A percentile compares a stretch with the other conserved stretches of the same genome.
Conservation (phyloP, 1,140 invertebrate species). For the Bombus difficillimus region DNA sequence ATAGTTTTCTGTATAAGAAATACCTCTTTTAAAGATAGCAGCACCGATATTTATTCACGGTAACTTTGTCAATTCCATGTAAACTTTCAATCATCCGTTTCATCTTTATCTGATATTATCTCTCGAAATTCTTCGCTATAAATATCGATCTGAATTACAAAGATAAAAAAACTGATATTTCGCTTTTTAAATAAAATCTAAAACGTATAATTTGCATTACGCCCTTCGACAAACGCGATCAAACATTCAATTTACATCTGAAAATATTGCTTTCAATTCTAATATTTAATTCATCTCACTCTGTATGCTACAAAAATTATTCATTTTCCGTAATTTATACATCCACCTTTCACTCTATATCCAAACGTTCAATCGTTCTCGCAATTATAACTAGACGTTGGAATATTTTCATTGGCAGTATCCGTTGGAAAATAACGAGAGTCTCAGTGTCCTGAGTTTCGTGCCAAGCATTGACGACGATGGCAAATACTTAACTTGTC, state of each 20-base stretch:
- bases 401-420: conserved; percentile 83
- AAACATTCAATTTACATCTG: neutral
- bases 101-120: too few relatives aligned
- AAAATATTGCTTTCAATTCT: neutral
- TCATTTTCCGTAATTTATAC: neutral
- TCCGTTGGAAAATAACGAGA: conserved; percentile 92
- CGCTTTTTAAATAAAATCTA: too few relatives aligned
- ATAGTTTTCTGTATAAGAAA: too few relatives aligned
- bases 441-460: conserved; percentile 91
- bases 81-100: too few relatives aligned
- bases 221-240: too few relatives aligned
- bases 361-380: neutral
- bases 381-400: neutral
- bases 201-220: too few relatives aligned
- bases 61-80: too few relatives aligned
- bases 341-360: neutral
- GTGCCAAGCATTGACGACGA: conserved; percentile 92
- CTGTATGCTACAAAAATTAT: neutral
- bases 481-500: conserved; percentile 93
- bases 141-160: too few relatives aligned
- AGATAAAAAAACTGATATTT: too few relatives aligned
- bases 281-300: neutral
- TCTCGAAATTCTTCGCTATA: too few relatives aligned
- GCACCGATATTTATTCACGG: too few relatives aligned
- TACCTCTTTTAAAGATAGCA: too few relatives aligned